Percentiles rank a stretch among this genome's conserved stretches.
phyloP scores from a whole-genome alignment of 2,888 invertebrate species.

The Caprella mutica region DNA sequence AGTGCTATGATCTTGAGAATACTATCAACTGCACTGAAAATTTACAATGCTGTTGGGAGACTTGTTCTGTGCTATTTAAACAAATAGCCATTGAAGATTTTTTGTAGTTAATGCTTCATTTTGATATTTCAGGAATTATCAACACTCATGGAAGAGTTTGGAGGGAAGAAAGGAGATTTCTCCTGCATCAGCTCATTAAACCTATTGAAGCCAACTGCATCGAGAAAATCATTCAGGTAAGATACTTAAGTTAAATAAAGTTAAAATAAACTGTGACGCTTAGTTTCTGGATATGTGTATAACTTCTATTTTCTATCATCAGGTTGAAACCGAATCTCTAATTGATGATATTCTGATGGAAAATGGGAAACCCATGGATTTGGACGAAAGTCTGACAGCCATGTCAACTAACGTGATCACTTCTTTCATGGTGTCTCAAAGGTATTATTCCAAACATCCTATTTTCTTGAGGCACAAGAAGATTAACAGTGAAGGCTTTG shows the following conservation, averaged over 20 bases:
- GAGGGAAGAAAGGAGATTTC: slow-evolving; percentile 78
- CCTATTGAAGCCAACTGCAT: slow-evolving; percentile 64
- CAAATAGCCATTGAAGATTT: too few relatives aligned
- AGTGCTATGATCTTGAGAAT: too few relatives aligned
- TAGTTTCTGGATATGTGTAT: not conserved
- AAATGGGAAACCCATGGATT: slow-evolving; percentile 57
- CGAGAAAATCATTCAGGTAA: slow-evolving; percentile 71
- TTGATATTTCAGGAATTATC: slow-evolving; percentile 57
- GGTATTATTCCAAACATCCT: slow-evolving; percentile 64
- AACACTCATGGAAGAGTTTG: slow-evolving; percentile 79
- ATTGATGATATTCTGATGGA: slow-evolving; percentile 53
- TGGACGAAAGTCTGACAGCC: slow-evolving; percentile 59
- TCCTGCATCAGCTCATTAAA: slow-evolving; percentile 56
- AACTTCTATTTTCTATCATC: too few relatives aligned
- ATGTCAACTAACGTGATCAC: slow-evolving; percentile 84
- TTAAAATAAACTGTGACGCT: not conserved
- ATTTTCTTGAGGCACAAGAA: slow-evolving; percentile 65
- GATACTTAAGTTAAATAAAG: slow-evolving; percentile 36
- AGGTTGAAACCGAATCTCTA: slow-evolving; percentile 40
- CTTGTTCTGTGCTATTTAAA: too few relatives aligned
- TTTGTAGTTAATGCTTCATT: too few relatives aligned
- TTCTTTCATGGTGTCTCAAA: slow-evolving; percentile 75
- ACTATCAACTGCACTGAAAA: too few relatives aligned
- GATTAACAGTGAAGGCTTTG: slow-evolving; percentile 68
- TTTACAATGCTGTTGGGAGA: too few relatives aligned